A percentile compares a stretch with the other conserved stretches of the same genome.
Evolutionary conservation across 2,113 vertebrate genomes (phyloP).

Genomic region (Polypterus senegalus): DNA sequence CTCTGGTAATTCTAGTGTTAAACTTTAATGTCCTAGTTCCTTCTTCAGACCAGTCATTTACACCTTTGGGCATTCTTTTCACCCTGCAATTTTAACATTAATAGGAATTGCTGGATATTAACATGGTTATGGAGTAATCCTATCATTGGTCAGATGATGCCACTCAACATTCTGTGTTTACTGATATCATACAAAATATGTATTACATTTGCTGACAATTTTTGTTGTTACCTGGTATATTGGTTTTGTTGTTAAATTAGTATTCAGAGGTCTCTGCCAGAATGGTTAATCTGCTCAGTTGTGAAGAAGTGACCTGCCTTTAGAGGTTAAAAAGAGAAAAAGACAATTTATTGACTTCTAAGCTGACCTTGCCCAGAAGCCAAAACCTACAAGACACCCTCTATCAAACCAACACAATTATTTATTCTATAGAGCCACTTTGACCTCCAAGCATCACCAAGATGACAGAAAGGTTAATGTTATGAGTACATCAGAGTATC

Average conservation of each 20-base stretch:
- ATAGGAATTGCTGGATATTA: no score
- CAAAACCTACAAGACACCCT: background rate
- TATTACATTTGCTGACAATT: no score
- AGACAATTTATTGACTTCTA: slow-evolving; percentile 8
- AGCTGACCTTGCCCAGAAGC: background rate
- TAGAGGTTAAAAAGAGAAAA: slow-evolving; percentile 6
- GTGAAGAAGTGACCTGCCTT: slow-evolving; percentile 4
- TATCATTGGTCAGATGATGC: no score
- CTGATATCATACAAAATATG: no score
- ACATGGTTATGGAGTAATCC: no score
- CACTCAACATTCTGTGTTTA: no score
- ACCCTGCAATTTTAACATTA: no score
- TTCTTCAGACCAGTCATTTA: no score
- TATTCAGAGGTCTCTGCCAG: background rate
- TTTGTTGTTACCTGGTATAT: no score
- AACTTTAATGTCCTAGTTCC: no score
- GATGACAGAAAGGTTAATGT: slow-evolving; percentile 1
- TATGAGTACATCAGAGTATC: background rate
- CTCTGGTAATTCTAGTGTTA: no score
- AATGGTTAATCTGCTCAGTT: background rate
- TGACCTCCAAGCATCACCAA: background rate
- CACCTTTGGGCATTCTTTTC: no score
- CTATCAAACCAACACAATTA: background rate
- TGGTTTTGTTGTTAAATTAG: background rate
- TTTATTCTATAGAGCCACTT: background rate